Conservation (phyloP, 2,888 invertebrate species). For the Nymphalis urticae region DNA sequence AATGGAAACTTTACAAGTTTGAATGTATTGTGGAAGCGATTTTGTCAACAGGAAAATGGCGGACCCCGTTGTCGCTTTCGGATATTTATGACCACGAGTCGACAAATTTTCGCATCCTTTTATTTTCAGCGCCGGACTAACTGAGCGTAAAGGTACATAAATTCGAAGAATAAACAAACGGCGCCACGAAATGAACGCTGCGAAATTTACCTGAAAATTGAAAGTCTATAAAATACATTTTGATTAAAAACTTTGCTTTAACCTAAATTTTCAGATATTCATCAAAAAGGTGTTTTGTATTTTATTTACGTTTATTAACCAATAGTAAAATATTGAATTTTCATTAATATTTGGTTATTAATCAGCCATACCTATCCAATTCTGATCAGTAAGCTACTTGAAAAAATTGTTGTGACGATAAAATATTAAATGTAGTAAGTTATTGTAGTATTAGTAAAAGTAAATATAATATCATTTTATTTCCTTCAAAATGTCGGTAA, state of each 20-base stretch:
- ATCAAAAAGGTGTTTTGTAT: not conserved
- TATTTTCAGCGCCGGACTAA: conserved; percentile 65
- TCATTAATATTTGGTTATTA: no score
- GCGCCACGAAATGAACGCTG: conserved; percentile 42
- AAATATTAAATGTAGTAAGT: not conserved
- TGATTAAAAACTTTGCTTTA: conserved; percentile 7
- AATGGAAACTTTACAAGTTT: conserved; percentile 75
- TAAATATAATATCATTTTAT: conserved; percentile 5
- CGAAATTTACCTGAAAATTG: conserved; percentile 39
- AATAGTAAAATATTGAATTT: no score
- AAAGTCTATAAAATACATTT: conserved; percentile 34
- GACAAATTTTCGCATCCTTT: conserved; percentile 74
- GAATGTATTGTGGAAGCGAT: conserved; percentile 75
- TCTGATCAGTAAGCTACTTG: not conserved
- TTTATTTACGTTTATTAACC: no score
- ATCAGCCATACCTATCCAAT: no score
- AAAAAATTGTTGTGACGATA: not conserved
- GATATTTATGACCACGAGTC: conserved; percentile 73
- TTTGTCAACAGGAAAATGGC: conserved; percentile 81
- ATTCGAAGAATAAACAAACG: conserved; percentile 59
- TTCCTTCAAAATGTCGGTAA: conserved; percentile 10
- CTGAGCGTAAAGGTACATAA: conserved; percentile 66
- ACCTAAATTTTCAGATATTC: not conserved
- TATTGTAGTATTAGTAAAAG: not conserved
- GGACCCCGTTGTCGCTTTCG: conserved; percentile 69